Evolutionary conservation across 1,140 invertebrate genomes (phyloP).

Genomic region (Pollicipes pollicipes): DNA sequence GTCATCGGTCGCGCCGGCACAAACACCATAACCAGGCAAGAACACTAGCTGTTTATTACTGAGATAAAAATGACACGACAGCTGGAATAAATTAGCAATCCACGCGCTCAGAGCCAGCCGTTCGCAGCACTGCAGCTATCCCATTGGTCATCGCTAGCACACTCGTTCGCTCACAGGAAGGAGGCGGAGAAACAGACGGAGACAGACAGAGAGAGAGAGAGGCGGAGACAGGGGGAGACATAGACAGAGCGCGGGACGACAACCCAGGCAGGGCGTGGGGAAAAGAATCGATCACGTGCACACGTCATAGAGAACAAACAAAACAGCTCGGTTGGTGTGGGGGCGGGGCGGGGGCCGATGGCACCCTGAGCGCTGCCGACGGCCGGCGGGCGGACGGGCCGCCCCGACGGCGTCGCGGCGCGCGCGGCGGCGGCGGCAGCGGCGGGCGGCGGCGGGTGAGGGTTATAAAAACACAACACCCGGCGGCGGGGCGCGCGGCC

Average conservation of each 20-base stretch:
- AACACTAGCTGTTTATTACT: conserved; percentile 2
- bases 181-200: not conserved
- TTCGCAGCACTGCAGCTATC: not conserved
- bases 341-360: too few relatives aligned
- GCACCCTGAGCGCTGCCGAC: too few relatives aligned
- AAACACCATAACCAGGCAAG: not conserved
- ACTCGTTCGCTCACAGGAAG: not conserved
- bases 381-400: too few relatives aligned
- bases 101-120: not conserved
- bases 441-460: not conserved
- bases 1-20: too few relatives aligned
- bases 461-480: not conserved
- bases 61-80: conserved; percentile 1
- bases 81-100: conserved; percentile 1
- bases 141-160: not conserved
- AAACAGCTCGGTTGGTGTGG: not conserved
- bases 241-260: too few relatives aligned
- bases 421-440: too few relatives aligned
- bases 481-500: too few relatives aligned
- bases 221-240: not conserved
- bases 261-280: not conserved
- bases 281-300: not conserved
- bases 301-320: not conserved
- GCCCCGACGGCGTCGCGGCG: too few relatives aligned
- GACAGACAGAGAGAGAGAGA: conserved; percentile 8